These are phyloP conservation scores for Dermochelys coriacea DNA, from an alignment of 2,797 vertebrate species.

Conservation along the genomic window DNA sequence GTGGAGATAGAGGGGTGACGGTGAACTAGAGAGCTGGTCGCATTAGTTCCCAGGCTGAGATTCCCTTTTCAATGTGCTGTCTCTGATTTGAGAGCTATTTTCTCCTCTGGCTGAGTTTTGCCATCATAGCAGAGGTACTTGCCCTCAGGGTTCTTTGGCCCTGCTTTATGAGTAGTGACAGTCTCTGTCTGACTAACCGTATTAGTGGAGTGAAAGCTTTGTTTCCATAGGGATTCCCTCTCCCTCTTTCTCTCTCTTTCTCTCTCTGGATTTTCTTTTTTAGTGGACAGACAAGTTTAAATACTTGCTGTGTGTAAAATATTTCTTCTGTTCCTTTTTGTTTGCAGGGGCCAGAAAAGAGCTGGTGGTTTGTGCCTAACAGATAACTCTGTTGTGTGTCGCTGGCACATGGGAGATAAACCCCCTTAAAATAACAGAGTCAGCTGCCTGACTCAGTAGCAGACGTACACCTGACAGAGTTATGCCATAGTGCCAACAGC, in stretches of 20 bases:
- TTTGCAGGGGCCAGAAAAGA: neutral
- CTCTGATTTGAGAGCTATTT: constrained; percentile 14
- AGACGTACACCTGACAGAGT: neutral
- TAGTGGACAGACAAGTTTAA: neutral
- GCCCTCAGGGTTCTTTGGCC: neutral
- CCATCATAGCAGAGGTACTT: neutral
- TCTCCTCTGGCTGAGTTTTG: neutral
- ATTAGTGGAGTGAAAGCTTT: neutral
- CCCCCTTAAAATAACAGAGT: neutral
- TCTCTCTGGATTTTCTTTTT: constrained; percentile 7
- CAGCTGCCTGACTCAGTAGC: neutral
- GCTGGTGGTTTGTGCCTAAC: neutral
- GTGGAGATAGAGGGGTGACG: neutral
- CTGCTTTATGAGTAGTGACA: neutral
- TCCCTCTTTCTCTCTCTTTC: neutral
- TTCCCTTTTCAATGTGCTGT: neutral
- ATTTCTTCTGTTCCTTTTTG: neutral
- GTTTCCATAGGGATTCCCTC: constrained; percentile 34
- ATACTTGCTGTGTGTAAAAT: neutral
- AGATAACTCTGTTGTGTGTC: neutral
- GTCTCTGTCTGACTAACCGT: constrained; percentile 1
- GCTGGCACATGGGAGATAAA: neutral
- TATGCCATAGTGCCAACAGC: neutral
- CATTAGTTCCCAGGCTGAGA: neutral
- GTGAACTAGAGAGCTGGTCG: neutral